phyloP scores from a whole-genome alignment of 2,797 vertebrate species.

The Otus scops region DNA sequence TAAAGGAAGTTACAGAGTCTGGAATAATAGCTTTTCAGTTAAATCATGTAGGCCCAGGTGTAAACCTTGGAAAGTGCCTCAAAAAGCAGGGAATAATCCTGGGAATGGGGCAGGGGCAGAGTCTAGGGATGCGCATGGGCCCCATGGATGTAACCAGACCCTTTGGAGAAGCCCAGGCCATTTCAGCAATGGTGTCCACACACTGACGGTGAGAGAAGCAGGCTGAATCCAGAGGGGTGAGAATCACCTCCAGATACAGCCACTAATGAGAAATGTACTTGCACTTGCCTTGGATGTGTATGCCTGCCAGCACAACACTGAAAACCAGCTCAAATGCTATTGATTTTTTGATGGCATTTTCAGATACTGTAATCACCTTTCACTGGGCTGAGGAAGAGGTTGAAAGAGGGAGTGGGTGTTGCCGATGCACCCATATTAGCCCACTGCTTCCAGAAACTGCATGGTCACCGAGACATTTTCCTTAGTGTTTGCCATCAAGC shows the following conservation, averaged over 20 bases:
- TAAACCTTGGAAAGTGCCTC: background rate
- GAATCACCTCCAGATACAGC: background rate
- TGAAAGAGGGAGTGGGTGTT: background rate
- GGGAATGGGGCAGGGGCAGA: background rate
- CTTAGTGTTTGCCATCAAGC: background rate
- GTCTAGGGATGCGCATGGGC: accelerated
- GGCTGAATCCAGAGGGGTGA: background rate
- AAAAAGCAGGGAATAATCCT: background rate
- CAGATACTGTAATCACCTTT: background rate
- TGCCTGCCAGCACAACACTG: background rate
- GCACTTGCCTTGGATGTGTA: background rate
- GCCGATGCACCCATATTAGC: background rate
- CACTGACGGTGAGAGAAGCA: background rate
- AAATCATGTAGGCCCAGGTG: background rate
- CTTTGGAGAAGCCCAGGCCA: background rate
- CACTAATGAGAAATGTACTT: background rate
- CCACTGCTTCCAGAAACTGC: conserved; percentile 13
- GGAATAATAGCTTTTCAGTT: background rate
- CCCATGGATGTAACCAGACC: background rate
- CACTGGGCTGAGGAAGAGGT: background rate
- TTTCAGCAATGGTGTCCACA: background rate
- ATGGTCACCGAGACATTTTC: background rate
- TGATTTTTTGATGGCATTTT: background rate
- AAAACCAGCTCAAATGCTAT: background rate
- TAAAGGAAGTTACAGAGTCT: accelerated